Conservation (phyloP, 2,888 invertebrate genomes). For the Orthosia gothica region DNA sequence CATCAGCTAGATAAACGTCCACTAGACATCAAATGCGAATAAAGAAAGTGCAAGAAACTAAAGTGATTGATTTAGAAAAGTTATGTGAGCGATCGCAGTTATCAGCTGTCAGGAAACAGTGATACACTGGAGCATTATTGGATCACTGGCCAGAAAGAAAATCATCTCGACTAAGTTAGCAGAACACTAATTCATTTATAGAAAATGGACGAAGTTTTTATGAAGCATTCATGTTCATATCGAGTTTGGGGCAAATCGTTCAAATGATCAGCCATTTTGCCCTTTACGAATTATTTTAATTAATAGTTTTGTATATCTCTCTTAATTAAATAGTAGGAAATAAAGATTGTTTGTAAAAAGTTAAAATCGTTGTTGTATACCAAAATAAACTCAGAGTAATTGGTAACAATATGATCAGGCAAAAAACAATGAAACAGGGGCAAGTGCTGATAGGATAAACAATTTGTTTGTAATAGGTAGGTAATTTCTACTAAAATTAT, state of each 20-base stretch:
- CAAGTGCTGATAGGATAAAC: no score
- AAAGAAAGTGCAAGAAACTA: conserved; percentile 41
- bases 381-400: no score
- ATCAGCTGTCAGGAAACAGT: conserved; percentile 52
- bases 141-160: conserved; percentile 23
- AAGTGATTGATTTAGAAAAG: conserved; percentile 62
- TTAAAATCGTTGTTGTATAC: not conserved
- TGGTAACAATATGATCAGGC: no score
- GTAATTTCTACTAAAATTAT: not conserved
- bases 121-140: conserved; percentile 49
- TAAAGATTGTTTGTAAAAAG: not conserved
- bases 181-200: conserved; percentile 32
- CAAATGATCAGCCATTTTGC: not conserved
- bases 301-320: no score
- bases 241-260: not conserved
- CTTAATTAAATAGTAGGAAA: not conserved
- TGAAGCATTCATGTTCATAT: not conserved
- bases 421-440: no score
- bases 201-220: conserved; percentile 25
- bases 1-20: conserved; percentile 7
- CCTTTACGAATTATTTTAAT: not conserved
- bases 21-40: conserved; percentile 24
- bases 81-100: conserved; percentile 55
- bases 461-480: not conserved
- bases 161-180: conserved; percentile 39